Evolutionary conservation across 2,797 vertebrate genomes (phyloP).

Genomic region (Rhinichthys osculus): DNA sequence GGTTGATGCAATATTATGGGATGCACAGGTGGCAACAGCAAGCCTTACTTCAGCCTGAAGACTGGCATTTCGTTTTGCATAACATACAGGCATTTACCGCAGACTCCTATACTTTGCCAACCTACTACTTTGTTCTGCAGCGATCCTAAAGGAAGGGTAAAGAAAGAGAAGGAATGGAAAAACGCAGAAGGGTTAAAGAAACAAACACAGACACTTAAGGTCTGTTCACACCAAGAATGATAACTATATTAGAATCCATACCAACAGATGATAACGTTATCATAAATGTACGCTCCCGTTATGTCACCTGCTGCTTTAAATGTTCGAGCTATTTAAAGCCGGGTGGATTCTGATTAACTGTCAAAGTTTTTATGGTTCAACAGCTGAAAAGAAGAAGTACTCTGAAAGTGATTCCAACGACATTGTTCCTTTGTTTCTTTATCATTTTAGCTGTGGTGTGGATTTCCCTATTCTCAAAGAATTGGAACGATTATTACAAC

Average conservation of each 20-base stretch:
- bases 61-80: conserved; percentile 79
- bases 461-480: background rate
- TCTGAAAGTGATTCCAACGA: background rate
- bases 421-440: background rate
- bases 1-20: conserved; percentile 48
- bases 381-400: background rate
- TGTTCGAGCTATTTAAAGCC: background rate
- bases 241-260: background rate
- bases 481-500: background rate
- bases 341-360: background rate
- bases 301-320: background rate
- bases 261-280: background rate
- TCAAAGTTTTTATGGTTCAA: background rate
- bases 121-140: conserved; percentile 99
- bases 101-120: conserved; percentile 99
- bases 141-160: conserved; percentile 92
- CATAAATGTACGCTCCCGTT: background rate
- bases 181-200: conserved; percentile 69
- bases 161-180: conserved; percentile 73
- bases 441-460: background rate
- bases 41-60: conserved; percentile 89
- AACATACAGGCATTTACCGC: conserved; percentile 87
- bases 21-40: conserved; percentile 75
- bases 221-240: background rate
- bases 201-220: conserved; percentile 62